Evolutionary conservation across 1,140 invertebrate genomes (phyloP).

Genomic region (Ganaspis sp.): DNA sequence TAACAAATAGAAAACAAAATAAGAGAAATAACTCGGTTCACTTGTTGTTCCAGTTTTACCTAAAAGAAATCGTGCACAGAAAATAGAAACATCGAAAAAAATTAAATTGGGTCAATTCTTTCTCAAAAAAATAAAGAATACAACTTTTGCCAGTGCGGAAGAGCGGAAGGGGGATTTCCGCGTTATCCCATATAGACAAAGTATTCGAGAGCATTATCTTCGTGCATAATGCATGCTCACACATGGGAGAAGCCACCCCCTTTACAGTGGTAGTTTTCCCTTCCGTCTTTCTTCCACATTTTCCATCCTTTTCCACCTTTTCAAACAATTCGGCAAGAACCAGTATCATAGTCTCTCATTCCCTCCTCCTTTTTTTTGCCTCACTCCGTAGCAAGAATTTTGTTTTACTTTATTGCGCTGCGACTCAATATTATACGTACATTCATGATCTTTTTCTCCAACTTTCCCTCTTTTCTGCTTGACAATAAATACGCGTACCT

Average conservation of each 20-base stretch:
- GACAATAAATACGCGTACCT: conserved; percentile 34
- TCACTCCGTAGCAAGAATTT: conserved; percentile 67
- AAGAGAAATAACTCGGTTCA: too few species aligned
- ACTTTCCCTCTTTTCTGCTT: conserved; percentile 38
- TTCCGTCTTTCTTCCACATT: conserved; percentile 49
- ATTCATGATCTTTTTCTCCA: conserved; percentile 61
- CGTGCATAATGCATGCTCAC: conserved; percentile 76
- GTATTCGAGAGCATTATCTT: conserved; percentile 76
- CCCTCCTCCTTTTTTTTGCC: conserved; percentile 47
- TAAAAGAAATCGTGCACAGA: too few species aligned
- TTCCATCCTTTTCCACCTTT: conserved; percentile 50
- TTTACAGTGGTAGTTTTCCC: conserved; percentile 24
- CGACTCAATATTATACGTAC: conserved; percentile 74
- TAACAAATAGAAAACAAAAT: too few species aligned
- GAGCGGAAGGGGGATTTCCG: conserved; percentile 63
- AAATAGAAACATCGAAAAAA: background rate
- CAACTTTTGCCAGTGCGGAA: conserved; percentile 52
- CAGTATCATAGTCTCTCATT: conserved; percentile 37
- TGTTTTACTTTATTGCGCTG: conserved; percentile 75
- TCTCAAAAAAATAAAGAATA: background rate
- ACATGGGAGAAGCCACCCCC: conserved; percentile 52
- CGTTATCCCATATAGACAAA: conserved; percentile 76
- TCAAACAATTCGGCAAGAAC: conserved; percentile 57
- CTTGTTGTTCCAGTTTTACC: too few species aligned
- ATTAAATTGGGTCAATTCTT: conserved; percentile 3